Evolutionary conservation across 2,797 vertebrate species (phyloP), one percentile per base, ranked within the genome.

Genomic region (Chelon labrosus): DNA sequence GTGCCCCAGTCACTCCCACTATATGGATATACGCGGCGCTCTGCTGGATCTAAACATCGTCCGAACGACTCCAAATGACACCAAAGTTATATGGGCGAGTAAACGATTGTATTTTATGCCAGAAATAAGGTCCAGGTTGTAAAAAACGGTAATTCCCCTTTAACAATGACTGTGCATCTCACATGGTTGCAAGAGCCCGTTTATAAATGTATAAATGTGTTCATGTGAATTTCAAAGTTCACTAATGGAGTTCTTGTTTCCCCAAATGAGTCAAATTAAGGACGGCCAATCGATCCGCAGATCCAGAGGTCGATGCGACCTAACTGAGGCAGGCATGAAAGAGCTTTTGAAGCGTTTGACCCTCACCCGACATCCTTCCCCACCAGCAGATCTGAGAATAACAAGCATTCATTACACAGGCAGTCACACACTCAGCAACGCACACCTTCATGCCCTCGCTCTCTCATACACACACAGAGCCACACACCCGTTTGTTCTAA

Each of bases 201-300:
- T 31, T 35, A 37, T 19, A 10, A 17, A 4, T 4, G 10, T 27
- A 39, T 63, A n/a, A 4, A 54, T 27, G 1, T 42, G 53, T 63
- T 57, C 9, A 3, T 5, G 20, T 35, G 50, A 56, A 64, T 73
- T 41, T 25, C 4, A 38, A 22, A 25, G 56, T 55, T 75, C 52
- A 8, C 80, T 83, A 70, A 76, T 57, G 22, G 51, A 53, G 42
- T 3, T 65, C 63, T 65, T 17, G 51, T 54, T 74, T 61, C 10
- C 1, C 53, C 37, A 58, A 70, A 82, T 55, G 65, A 79, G 53
- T 56, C 59, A 77, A 73, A 86, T 79, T 63, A 81, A 67, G 62
- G 61, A 17, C 16, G 50, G 53, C 38, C 50, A 46, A 80, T 81
- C 11, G 53, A 79, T 84, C 67, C 2, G 52, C 75, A 37, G 47